A percentile compares a stretch with the other conserved stretches of the same genome.
phyloP scores from a whole-genome alignment of 2,113 vertebrate genomes.

The Ptyas mucosa region DNA sequence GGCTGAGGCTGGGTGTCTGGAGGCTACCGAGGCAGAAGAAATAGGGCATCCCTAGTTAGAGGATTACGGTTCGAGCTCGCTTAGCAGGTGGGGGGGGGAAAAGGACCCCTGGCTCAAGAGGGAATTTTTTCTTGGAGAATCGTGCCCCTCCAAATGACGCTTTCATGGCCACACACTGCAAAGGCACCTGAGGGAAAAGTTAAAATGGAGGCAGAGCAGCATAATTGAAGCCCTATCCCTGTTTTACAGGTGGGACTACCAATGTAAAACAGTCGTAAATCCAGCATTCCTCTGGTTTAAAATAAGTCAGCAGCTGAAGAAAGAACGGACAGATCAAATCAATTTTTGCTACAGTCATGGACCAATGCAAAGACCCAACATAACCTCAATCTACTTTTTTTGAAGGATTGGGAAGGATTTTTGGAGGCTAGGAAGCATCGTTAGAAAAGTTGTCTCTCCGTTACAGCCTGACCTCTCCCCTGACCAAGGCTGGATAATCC shows the following conservation, averaged over 20 bases:
- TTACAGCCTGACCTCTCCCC: not conserved
- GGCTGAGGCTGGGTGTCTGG: not conserved
- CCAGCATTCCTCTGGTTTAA: not conserved
- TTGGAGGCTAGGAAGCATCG: not conserved
- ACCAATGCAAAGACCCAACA: not conserved
- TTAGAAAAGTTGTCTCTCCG: not conserved
- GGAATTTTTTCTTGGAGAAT: not conserved
- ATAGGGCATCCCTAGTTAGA: not conserved
- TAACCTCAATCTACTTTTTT: not conserved
- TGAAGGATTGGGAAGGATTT: not conserved
- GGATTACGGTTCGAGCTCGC: not conserved
- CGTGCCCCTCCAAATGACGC: not conserved
- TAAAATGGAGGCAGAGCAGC: not conserved
- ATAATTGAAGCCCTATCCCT: not conserved
- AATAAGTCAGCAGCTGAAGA: not conserved
- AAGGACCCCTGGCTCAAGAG: not conserved
- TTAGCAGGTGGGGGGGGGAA: not conserved
- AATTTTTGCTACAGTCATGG: not conserved
- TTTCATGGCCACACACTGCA: not conserved
- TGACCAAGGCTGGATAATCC: not conserved
- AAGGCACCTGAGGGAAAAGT: not conserved
- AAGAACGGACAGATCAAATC: not conserved
- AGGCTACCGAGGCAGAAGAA: not conserved
- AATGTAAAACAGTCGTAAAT: not conserved
- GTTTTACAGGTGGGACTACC: not conserved